phyloP scores from a whole-genome alignment of 2,888 invertebrate species.

The Aelia acuminata region DNA sequence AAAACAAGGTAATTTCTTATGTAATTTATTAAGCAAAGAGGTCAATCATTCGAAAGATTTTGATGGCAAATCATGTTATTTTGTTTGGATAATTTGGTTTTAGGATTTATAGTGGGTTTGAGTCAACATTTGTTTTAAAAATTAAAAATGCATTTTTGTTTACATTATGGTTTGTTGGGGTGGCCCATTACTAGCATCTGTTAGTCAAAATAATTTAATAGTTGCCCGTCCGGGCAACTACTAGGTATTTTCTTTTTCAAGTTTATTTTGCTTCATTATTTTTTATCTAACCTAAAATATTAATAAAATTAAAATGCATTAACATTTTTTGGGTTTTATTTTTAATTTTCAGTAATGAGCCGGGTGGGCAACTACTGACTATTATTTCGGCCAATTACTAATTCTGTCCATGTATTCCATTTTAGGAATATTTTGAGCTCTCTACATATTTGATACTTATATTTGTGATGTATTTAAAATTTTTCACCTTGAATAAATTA shows the following conservation, averaged over 20 bases:
- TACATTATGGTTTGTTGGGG: constrained; percentile 32
- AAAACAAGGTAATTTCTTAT: constrained; percentile 37
- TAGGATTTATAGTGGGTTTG: constrained; percentile 27
- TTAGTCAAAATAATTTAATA: constrained; percentile 40
- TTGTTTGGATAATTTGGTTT: constrained; percentile 29
- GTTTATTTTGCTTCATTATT: constrained; percentile 42
- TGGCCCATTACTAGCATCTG: constrained; percentile 37
- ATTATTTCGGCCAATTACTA: constrained; percentile 42
- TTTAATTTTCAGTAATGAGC: constrained; percentile 40
- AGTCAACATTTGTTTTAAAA: constrained; percentile 34
- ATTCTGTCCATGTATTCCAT: constrained; percentile 42
- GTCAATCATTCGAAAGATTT: constrained; percentile 28
- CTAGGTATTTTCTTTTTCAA: constrained; percentile 40
- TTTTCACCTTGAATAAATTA: too few species aligned
- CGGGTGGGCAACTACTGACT: constrained; percentile 39
- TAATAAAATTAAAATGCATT: constrained; percentile 42
- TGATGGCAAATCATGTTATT: constrained; percentile 33
- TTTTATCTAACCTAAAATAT: constrained; percentile 40
- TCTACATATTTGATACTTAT: too few species aligned
- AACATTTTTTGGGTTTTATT: constrained; percentile 42
- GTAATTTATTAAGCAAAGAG: constrained; percentile 42
- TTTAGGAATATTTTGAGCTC: too few species aligned
- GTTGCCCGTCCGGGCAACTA: constrained; percentile 36
- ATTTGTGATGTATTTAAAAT: too few species aligned
- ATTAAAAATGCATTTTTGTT: constrained; percentile 34